These are phyloP conservation scores for Tenthredo scrophulariae DNA, from an alignment of 2,888 invertebrate genomes.

Conservation along the genomic window DNA sequence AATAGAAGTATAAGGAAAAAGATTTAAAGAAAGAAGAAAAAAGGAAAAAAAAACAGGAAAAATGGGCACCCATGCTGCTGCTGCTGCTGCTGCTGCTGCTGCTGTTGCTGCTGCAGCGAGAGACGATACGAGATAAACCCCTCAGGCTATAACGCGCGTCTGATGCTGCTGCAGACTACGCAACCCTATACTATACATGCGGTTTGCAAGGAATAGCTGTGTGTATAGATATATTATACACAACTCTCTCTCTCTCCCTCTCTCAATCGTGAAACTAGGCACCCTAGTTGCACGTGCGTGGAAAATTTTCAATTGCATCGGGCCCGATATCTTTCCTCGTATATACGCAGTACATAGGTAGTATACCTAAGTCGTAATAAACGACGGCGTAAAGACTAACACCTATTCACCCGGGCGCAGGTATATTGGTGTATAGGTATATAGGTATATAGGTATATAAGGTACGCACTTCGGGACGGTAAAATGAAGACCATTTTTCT, in stretches of 20 bases:
- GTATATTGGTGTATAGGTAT: not conserved
- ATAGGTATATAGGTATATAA: not conserved
- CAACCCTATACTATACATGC: conserved; percentile 21
- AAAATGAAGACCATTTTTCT: conserved; percentile 16
- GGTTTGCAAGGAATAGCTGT: not conserved
- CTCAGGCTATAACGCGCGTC: conserved; percentile 72
- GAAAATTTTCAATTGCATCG: conserved; percentile 70
- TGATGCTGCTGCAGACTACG: conserved; percentile 57
- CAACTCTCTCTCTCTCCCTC: not conserved
- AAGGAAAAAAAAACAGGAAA: conserved; percentile 70
- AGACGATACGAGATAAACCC: conserved; percentile 67
- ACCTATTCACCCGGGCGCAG: not conserved
- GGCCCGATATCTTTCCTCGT: not conserved
- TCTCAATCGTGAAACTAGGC: not conserved
- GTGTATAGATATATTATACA: not conserved
- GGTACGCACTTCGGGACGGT: not conserved
- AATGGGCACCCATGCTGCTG: conserved; percentile 71
- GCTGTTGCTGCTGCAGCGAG: conserved; percentile 55
- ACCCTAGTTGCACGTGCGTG: conserved; percentile 57
- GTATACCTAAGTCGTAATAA: not conserved
- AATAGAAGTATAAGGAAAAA: conserved; percentile 18
- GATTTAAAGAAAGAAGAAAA: conserved; percentile 57
- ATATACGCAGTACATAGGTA: not conserved
- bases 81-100: not conserved
- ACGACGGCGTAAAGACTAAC: conserved; percentile 10